Evolutionary conservation across 2,888 invertebrate genomes (phyloP).

Genomic region (Leucophenga maculata): DNA sequence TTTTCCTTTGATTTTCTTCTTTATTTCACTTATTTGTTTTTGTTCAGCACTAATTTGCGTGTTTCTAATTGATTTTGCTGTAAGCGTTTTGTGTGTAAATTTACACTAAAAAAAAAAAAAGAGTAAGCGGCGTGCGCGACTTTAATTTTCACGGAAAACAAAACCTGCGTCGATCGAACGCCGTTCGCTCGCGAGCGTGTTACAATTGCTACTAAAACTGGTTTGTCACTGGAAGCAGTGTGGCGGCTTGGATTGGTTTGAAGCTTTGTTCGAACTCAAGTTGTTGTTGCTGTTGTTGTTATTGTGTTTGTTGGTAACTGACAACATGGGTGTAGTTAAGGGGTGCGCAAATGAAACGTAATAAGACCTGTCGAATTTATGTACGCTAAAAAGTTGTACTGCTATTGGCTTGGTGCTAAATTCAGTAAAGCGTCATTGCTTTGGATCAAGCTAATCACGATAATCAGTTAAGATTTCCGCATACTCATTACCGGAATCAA

Average conservation of each 20-base stretch:
- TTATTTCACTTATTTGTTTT: too few relatives aligned
- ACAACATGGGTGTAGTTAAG: too few relatives aligned
- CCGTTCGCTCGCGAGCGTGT: slow-evolving; percentile 39
- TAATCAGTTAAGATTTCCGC: too few relatives aligned
- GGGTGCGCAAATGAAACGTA: too few relatives aligned
- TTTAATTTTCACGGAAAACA: background rate
- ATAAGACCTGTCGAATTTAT: too few relatives aligned
- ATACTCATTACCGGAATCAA: too few relatives aligned
- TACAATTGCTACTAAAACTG: slow-evolving; percentile 48
- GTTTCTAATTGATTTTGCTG: background rate
- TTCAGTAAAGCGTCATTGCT: too few relatives aligned
- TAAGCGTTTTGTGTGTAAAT: background rate
- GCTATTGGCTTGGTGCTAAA: too few relatives aligned
- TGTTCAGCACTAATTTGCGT: background rate
- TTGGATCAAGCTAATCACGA: too few relatives aligned
- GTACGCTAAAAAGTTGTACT: too few relatives aligned
- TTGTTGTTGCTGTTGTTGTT: background rate
- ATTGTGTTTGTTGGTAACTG: background rate
- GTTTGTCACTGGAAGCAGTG: slow-evolving; percentile 39
- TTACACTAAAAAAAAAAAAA: too few relatives aligned
- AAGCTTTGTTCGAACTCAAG: background rate
- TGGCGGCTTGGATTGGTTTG: slow-evolving; percentile 5
- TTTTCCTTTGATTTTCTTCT: too few relatives aligned
- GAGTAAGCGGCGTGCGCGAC: slow-evolving; percentile 10
- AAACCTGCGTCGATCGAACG: slow-evolving; percentile 25